These are phyloP conservation scores for Phortica variegata DNA, from an alignment of 1,140 invertebrate genomes.

Conservation along the genomic window DNA sequence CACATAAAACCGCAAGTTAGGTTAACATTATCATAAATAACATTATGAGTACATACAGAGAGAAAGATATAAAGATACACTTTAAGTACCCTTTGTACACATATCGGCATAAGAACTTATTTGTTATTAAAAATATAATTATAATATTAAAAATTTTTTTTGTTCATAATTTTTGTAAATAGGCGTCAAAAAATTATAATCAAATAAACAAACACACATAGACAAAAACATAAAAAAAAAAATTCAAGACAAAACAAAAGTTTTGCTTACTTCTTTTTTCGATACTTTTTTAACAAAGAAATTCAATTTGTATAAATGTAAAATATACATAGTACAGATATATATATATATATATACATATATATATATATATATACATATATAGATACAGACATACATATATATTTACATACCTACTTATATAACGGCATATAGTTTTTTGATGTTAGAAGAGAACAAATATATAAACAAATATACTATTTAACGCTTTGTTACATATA, in stretches of 20 bases:
- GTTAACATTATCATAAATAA: slow-evolving; percentile 10
- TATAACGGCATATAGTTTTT: too few relatives aligned
- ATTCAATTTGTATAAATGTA: not conserved
- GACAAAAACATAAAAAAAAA: slow-evolving; percentile 18
- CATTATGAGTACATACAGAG: slow-evolving; percentile 13
- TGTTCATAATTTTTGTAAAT: slow-evolving; percentile 22
- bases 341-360: slow-evolving; percentile 7
- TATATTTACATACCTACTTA: too few relatives aligned
- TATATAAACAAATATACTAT: too few relatives aligned
- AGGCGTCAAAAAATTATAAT: too few relatives aligned
- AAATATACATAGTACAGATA: slow-evolving; percentile 19
- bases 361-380: slow-evolving; percentile 17
- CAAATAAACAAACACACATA: too few relatives aligned
- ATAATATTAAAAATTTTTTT: slow-evolving; percentile 9
- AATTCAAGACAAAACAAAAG: slow-evolving; percentile 15
- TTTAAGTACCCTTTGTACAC: slow-evolving; percentile 36
- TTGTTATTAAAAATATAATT: slow-evolving; percentile 15
- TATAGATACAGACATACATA: too few relatives aligned
- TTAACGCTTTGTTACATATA: too few relatives aligned
- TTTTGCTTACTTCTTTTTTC: not conserved
- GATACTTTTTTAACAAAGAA: not conserved
- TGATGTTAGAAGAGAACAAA: too few relatives aligned
- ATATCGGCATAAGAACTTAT: slow-evolving; percentile 38
- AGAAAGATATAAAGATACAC: slow-evolving; percentile 16
- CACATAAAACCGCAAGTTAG: slow-evolving; percentile 4